These are phyloP conservation scores for Cataglyphis cursor DNA, from an alignment of 2,888 invertebrate genomes.

Conservation along the genomic window DNA sequence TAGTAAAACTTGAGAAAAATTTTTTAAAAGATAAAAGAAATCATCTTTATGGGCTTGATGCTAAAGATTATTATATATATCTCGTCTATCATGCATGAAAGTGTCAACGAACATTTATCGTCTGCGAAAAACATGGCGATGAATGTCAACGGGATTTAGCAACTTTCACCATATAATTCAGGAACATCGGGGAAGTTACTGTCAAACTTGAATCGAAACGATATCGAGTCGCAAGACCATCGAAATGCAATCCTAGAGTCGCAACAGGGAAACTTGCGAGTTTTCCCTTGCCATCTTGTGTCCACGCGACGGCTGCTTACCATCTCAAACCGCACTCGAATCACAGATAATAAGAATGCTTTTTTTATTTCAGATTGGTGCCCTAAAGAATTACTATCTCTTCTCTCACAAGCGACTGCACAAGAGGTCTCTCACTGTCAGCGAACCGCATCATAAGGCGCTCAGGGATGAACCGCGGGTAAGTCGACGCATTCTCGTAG, in stretches of 20 bases:
- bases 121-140: slow-evolving; percentile 42
- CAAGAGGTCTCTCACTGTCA: slow-evolving; percentile 94
- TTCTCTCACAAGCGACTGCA: slow-evolving; percentile 94
- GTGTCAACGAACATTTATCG: slow-evolving; percentile 15
- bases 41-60: not conserved
- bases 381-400: slow-evolving; percentile 94
- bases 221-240: slow-evolving; percentile 39
- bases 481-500: slow-evolving; percentile 83
- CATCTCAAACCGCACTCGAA: not conserved
- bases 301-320: not conserved
- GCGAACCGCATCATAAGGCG: slow-evolving; percentile 92
- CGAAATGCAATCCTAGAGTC: slow-evolving; percentile 24
- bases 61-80: not conserved
- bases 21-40: not conserved
- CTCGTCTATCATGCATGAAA: not conserved
- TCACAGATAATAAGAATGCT: slow-evolving; percentile 12
- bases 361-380: slow-evolving; percentile 94
- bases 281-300: not conserved
- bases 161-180: slow-evolving; percentile 29
- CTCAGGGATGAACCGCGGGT: slow-evolving; percentile 93
- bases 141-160: slow-evolving; percentile 37
- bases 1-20: not conserved
- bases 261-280: slow-evolving; percentile 27
- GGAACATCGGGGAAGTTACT: slow-evolving; percentile 33
- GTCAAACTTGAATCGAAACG: slow-evolving; percentile 31